Percentiles rank a stretch among this genome's conserved stretches.
These are phyloP conservation scores for Ciconia maguari DNA, from an alignment of 2,113 vertebrate species.

Conservation along the genomic window DNA sequence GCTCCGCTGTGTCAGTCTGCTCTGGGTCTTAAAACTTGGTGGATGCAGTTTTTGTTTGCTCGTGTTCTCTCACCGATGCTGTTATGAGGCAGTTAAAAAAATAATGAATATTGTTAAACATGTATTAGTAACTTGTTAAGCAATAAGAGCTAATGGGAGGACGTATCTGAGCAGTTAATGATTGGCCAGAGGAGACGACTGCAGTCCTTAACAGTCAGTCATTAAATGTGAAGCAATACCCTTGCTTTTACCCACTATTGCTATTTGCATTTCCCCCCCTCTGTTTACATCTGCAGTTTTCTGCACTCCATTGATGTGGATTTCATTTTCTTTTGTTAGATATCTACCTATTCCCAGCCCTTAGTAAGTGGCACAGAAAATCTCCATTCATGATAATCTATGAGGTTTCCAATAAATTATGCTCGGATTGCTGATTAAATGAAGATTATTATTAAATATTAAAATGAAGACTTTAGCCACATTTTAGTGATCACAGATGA, in stretches of 20 bases:
- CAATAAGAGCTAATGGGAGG: constrained; percentile 15
- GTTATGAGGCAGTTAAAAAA: not conserved
- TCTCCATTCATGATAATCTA: not conserved
- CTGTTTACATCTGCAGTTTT: not conserved
- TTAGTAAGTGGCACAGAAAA: not conserved
- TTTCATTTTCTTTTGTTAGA: not conserved
- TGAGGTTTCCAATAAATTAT: not conserved
- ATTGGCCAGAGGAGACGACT: constrained; percentile 31
- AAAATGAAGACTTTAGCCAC: not conserved
- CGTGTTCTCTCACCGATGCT: not conserved
- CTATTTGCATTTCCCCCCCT: not conserved
- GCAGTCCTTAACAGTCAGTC: not conserved
- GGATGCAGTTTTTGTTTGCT: not conserved
- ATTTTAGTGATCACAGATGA: not conserved
- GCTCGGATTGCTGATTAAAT: constrained; percentile 4
- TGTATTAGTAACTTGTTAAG: constrained; percentile 31
- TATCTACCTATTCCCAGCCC: not conserved
- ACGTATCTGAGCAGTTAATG: constrained; percentile 36
- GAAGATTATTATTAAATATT: constrained; percentile 12
- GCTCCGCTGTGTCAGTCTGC: not conserved
- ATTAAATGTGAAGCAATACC: constrained; percentile 26
- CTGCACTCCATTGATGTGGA: not conserved
- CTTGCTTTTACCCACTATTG: not conserved
- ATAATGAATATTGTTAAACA: constrained; percentile 9
- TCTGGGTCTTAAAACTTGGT: not conserved